These are phyloP conservation scores for Lymantria dispar DNA, from an alignment of 2,888 invertebrate species.

Conservation along the genomic window DNA sequence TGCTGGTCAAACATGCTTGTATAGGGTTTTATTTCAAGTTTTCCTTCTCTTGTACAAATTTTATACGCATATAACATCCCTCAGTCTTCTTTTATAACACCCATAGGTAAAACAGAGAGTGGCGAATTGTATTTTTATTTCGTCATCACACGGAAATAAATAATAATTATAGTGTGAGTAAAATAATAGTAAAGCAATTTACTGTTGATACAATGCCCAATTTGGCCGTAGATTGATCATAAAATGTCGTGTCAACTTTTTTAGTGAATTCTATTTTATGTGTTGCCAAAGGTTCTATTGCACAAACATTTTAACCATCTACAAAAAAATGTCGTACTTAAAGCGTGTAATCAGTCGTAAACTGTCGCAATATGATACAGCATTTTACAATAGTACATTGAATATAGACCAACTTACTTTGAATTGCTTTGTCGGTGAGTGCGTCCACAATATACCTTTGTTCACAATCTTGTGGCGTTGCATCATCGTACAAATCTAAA, in stretches of 20 bases:
- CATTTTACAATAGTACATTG: conserved; percentile 12
- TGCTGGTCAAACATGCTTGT: no score
- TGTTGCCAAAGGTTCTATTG: conserved; percentile 3
- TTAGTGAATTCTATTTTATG: not conserved
- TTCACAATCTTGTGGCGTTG: conserved; percentile 58
- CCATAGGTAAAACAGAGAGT: no score
- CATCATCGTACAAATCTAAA: conserved; percentile 63
- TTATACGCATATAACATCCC: no score
- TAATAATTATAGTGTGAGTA: no score
- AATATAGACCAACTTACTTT: conserved; percentile 49
- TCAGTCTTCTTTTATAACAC: no score
- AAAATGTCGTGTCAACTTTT: not conserved
- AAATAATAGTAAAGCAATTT: no score
- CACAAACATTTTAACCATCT: not conserved
- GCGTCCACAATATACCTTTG: conserved; percentile 68
- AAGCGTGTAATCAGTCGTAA: not conserved
- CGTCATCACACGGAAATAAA: no score
- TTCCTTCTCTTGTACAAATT: no score
- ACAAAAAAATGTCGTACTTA: conserved; percentile 1
- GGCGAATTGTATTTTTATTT: no score
- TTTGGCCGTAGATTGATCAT: not conserved
- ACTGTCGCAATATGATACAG: conserved; percentile 10
- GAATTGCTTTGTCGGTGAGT: conserved; percentile 64
- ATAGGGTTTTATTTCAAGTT: no score
- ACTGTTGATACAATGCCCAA: no score